Base-by-base conservation (phyloP, 2,888 invertebrate genomes). In the Pocota personata region DNA sequence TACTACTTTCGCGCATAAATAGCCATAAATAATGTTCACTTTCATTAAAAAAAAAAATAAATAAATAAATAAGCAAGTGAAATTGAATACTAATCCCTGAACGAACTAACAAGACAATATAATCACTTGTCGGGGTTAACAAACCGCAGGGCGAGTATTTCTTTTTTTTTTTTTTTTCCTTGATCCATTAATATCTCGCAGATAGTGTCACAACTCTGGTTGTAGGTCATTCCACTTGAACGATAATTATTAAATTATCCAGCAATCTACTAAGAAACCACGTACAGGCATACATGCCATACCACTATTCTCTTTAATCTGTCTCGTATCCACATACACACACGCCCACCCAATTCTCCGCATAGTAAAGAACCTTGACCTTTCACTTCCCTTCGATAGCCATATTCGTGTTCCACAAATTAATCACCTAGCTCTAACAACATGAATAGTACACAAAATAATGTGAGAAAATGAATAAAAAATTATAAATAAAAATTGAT, bases 151-250 rank as follows among this genome's bases (percentile, higher is more conserved):
- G 14, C 30, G 46, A 10, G 32, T 14, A 50, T 8, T 14, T 10
- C 21, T 24, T 5, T 35, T 5, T 35, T 5, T 64, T 24, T 43
- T 30, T 52, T 32, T 12, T 24, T 46, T 10, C n/a, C 12, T 40
- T 16, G 12, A 37, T 27, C 58, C 37, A 72, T 72, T 60, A 72
- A 72, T 58, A 64, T 75, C 48, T 24, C n/a, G 30, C 8, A 62
- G 73, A 73, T 73, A 75, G 62, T 64, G 75, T 64, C 64, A 57
- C 66, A 62, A n/a, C n/a, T 46, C 35, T 35, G 46, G 24, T 66
- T 66, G 57, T 35, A 66, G 75, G 75, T 76, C 66, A 57, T 76
- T 76, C 55, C 75, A 66, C 66, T 66, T 66, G 24, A 76, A 24
- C 43, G 55, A 75, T 55, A 64, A 75, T 75, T 64, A 64, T 57